Conservation (phyloP, 2,888 invertebrate genomes). For the Elmis aenea region DNA sequence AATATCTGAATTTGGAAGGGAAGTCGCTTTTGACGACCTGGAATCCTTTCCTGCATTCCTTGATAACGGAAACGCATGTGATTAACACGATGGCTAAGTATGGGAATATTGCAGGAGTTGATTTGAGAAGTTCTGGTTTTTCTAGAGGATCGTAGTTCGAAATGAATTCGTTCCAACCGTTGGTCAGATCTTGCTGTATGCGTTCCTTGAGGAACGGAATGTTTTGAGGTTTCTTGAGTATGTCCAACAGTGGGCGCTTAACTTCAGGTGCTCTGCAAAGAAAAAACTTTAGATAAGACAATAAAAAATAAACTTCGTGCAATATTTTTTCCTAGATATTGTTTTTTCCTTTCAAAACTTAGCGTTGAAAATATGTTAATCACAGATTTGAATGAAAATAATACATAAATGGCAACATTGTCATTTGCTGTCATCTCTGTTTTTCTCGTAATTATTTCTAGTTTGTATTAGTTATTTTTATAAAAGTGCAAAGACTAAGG, state of each 20-base stretch:
- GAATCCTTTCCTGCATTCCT: conserved; percentile 57
- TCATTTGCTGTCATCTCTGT: too few species aligned
- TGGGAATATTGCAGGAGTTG: conserved; percentile 55
- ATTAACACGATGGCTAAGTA: conserved; percentile 61
- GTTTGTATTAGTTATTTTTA: too few species aligned
- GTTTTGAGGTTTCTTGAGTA: conserved; percentile 58
- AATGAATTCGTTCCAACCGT: conserved; percentile 76
- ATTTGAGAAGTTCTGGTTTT: conserved; percentile 60
- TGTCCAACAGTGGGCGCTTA: conserved; percentile 50
- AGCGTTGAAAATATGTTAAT: conserved; percentile 3
- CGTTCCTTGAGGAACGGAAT: conserved; percentile 64
- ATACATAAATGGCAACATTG: too few species aligned
- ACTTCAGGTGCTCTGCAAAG: conserved; percentile 4
- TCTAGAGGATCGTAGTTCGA: conserved; percentile 74
- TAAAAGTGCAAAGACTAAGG: too few species aligned
- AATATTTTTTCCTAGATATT: too few species aligned
- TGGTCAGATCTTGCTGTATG: conserved; percentile 62
- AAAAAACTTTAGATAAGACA: too few species aligned
- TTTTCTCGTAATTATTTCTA: too few species aligned
- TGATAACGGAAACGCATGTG: conserved; percentile 57
- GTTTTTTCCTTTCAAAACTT: too few species aligned
- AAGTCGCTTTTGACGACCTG: conserved; percentile 46
- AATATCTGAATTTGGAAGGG: conserved; percentile 47
- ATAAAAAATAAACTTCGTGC: too few species aligned
- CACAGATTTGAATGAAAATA: too few species aligned